These are phyloP conservation scores for Chymomyza procnemis DNA, from an alignment of 2,888 invertebrate species.

Conservation along the genomic window DNA sequence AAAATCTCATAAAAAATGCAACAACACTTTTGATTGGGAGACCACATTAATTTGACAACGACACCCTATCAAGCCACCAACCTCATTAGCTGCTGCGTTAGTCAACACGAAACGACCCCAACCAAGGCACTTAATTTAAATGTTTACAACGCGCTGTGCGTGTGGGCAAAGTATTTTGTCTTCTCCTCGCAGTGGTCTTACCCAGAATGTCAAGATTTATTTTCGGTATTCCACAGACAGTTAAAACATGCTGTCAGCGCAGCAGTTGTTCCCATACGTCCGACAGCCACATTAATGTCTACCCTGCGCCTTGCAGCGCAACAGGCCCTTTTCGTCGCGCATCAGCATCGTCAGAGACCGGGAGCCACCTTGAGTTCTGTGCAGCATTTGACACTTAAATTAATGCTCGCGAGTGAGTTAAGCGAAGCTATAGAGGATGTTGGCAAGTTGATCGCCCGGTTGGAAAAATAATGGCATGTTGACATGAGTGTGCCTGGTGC, in stretches of 20 bases:
- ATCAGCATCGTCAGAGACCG: background rate
- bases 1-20: background rate
- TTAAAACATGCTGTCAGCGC: slow-evolving; percentile 66
- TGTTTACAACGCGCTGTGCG: slow-evolving; percentile 71
- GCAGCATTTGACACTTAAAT: slow-evolving; percentile 67
- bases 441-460: slow-evolving; percentile 3
- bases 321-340: background rate
- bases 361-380: slow-evolving; percentile 45
- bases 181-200: slow-evolving; percentile 21
- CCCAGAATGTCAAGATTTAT: slow-evolving; percentile 59
- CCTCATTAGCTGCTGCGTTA: slow-evolving; percentile 64
- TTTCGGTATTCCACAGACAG: slow-evolving; percentile 65
- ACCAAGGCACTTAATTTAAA: slow-evolving; percentile 73
- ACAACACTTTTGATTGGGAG: background rate
- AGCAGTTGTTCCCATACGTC: slow-evolving; percentile 65
- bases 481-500: slow-evolving; percentile 55
- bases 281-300: slow-evolving; percentile 55
- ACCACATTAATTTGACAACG: slow-evolving; percentile 4
- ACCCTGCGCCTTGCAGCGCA: slow-evolving; percentile 17
- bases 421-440: background rate
- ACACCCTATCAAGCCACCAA: slow-evolving; percentile 23
- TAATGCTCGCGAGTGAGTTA: slow-evolving; percentile 43
- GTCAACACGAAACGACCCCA: slow-evolving; percentile 38
- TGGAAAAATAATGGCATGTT: slow-evolving; percentile 66
- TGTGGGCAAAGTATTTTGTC: slow-evolving; percentile 69